phyloP scores from a whole-genome alignment of 2,797 vertebrate genomes.

The Coendou prehensilis region DNA sequence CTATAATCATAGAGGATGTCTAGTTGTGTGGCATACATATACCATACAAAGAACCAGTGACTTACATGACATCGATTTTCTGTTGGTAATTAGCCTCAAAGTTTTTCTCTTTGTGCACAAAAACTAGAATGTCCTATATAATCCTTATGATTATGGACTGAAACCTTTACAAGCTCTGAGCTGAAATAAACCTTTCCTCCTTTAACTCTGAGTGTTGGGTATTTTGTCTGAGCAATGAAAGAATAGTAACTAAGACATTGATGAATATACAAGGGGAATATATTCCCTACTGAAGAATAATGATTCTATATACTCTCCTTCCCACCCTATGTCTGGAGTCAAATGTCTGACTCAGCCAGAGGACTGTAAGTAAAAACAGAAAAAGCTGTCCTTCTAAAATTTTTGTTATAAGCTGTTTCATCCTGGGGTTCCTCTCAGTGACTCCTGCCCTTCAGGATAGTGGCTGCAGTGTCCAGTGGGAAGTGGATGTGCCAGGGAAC shows the following conservation, averaged over 20 bases:
- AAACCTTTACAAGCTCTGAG: neutral
- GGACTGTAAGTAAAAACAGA: neutral
- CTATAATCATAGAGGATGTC: neutral
- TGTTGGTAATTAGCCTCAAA: neutral
- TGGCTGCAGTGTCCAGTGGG: neutral
- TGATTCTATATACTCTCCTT: neutral
- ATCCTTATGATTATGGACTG: neutral
- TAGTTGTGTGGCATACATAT: neutral
- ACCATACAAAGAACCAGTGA: neutral
- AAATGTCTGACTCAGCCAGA: neutral
- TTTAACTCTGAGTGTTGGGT: neutral
- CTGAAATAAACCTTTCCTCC: neutral
- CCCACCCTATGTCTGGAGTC: neutral
- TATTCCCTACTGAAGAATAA: neutral
- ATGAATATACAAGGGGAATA: neutral
- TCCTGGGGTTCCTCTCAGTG: neutral
- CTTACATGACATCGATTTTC: neutral
- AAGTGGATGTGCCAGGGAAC: neutral
- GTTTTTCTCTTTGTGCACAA: neutral
- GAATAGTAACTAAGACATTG: neutral
- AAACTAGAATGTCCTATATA: neutral
- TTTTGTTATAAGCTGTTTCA: neutral
- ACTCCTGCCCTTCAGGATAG: neutral
- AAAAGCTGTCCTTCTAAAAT: neutral
- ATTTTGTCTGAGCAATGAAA: neutral